Base-by-base conservation (phyloP, 2,888 invertebrate species). In the Amblyjoppa fuscipennis region DNA sequence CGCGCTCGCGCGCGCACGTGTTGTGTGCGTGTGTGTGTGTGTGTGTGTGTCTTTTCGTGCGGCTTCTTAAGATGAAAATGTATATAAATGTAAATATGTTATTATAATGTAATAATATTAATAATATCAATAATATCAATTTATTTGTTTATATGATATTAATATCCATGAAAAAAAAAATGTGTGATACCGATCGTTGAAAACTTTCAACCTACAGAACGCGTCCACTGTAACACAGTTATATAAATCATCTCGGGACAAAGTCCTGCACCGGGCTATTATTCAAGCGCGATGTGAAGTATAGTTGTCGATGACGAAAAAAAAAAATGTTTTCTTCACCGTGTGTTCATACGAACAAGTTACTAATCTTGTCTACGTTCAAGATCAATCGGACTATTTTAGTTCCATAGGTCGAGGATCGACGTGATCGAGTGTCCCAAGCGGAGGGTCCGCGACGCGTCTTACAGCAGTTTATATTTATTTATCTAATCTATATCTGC, bases 401-500 rank as follows among this genome's bases (percentile, higher is more conserved):
- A 45, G 75, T n/a, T 75, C 64, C 64, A 75, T 64, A 64, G 61
- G 64, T 74, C 74, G 59, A 74, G 45, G 20, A 41, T 41, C 16
- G 45, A 61, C 61, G 64, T 34, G 75, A 4, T 49, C 31, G 75
- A 64, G 61, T 61, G 61, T 75, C 45, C 11, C 41, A 11, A 16
- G 69, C 45, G 13, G 45, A 28, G 51, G 9, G n/a, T 16, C 13
- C 49, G 13, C 61, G 45, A 28, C 69, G 25, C 11, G 51, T 51
- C 13, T 51, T 51, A 73, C 28, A 66, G 38, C 34, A 59, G 28
- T 25, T 49, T 45, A 31, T 75, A 75, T 75, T 79, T 82, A 81
- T 77, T 70, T 83, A 87, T 81, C 31, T 69, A 56, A 81, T 79
- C 45, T 45, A 76, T 81, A 76, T 81, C 71, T 38, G 75, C 64